phyloP scores from a whole-genome alignment of 1,140 invertebrate species.

The Micrasema longulum region DNA sequence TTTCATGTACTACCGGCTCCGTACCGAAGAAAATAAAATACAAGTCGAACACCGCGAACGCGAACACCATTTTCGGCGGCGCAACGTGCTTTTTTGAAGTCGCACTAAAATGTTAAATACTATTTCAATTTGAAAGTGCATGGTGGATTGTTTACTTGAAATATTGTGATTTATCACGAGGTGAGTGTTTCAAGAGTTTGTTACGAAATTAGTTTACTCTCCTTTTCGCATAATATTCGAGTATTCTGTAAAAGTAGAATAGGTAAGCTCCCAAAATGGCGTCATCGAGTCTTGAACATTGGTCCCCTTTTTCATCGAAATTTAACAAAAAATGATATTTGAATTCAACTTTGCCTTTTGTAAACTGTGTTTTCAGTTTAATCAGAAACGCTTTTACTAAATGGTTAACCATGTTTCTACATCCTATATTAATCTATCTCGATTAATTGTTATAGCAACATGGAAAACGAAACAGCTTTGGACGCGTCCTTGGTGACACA shows the following conservation, averaged over 20 bases:
- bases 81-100: conserved; percentile 29
- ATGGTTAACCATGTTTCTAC: no score
- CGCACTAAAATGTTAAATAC: conserved; percentile 4
- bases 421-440: background rate
- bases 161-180: conserved; percentile 5
- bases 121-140: conserved; percentile 1
- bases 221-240: no score
- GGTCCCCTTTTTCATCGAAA: no score
- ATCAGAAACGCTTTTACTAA: no score
- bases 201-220: background rate
- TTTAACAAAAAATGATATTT: no score
- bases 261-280: conserved; percentile 11
- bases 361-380: no score
- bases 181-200: conserved; percentile 15
- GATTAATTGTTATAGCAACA: conserved; percentile 37
- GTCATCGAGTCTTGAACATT: background rate
- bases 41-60: background rate
- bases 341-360: no score
- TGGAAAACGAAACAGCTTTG: conserved; percentile 61
- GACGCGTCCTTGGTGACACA: conserved; percentile 77
- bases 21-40: background rate
- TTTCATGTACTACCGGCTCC: background rate
- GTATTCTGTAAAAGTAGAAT: no score
- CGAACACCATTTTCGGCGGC: conserved; percentile 41
- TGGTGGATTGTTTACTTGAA: background rate